These are phyloP conservation scores for Rhinoptilus africanus DNA, from an alignment of 2,113 vertebrate genomes.

Conservation along the genomic window DNA sequence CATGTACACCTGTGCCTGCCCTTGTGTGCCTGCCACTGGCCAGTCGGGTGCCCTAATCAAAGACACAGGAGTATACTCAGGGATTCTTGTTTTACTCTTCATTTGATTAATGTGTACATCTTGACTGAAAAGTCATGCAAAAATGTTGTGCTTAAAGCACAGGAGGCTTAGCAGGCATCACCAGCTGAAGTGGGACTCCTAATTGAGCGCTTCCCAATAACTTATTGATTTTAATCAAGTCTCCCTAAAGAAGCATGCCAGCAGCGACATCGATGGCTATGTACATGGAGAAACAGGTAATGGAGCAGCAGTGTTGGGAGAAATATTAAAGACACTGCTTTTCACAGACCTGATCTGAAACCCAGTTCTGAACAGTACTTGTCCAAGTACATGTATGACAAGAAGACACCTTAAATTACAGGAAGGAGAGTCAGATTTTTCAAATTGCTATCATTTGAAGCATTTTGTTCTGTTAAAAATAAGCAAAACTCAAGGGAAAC, in stretches of 20 bases:
- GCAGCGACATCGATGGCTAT: conserved; percentile 39
- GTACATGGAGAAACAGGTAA: not conserved
- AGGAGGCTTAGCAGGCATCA: conserved; percentile 52
- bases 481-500: conserved; percentile 60
- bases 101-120: conserved; percentile 1
- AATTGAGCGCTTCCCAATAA: conserved; percentile 73
- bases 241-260: conserved; percentile 56
- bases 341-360: conserved; percentile 49
- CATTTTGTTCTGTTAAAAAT: conserved; percentile 57
- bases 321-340: conserved; percentile 50
- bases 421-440: not conserved
- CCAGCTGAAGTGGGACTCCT: conserved; percentile 62
- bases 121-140: not conserved
- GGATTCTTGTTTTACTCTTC: not conserved
- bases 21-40: not conserved
- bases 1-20: not conserved
- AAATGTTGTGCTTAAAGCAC: conserved; percentile 51
- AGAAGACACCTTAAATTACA: conserved; percentile 8
- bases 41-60: not conserved
- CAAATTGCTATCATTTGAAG: conserved; percentile 63
- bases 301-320: conserved; percentile 22
- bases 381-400: conserved; percentile 29
- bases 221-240: conserved; percentile 70
- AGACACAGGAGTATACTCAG: not conserved
- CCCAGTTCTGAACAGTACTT: conserved; percentile 50